Base-by-base conservation (phyloP, 2,797 vertebrate genomes). In the Leptodactylus fallax region DNA sequence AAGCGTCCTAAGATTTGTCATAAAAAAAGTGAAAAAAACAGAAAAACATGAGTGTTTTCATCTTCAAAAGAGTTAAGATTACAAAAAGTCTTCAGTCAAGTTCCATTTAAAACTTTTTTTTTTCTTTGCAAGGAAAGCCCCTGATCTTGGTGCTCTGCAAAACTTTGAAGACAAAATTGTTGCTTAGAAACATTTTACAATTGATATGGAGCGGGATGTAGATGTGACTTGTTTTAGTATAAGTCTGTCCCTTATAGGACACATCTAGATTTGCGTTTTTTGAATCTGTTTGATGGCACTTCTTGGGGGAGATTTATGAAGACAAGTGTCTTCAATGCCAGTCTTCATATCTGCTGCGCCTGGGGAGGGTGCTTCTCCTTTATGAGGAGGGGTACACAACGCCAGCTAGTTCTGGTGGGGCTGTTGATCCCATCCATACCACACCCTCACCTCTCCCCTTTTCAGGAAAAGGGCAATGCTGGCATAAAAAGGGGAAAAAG, bases 21-120 rank as follows among this genome's bases (percentile, higher is more conserved):
- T 36, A 13, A 60, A 60, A 67, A 58, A 53, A 67, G 58, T 49
- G 13, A 65, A 67, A 51, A 82, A 67, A 13, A 69, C 27, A 82
- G 53, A 7, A 69, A 27, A 14, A 25, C n/a, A 47, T 72, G 69
- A 60, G 63, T 45, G 65, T 72, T 83, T n/a, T 83, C 19, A 72
- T 83, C 81, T 83, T 86, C 76, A 80, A 69, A 86, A 69, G 76
- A 65, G 25, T 10, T 55, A 3, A 1, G 23, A 71, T 83, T 71
- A 82, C 47, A 83, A 83, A 83, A 53, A 58, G 49, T 55, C 63
- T 19, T 8, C 11, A 55, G 47, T 71, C 17, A 58, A 55, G 49
- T 71, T 27, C 65, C 11, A 36, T 56, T 83, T 83, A 55, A 19
- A 27, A 56, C 63, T 71, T 83, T 81, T 53, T 49, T 79, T 80